Evolutionary conservation across 1,140 invertebrate species (phyloP).

Genomic region (Parasteatoda tepidariorum): DNA sequence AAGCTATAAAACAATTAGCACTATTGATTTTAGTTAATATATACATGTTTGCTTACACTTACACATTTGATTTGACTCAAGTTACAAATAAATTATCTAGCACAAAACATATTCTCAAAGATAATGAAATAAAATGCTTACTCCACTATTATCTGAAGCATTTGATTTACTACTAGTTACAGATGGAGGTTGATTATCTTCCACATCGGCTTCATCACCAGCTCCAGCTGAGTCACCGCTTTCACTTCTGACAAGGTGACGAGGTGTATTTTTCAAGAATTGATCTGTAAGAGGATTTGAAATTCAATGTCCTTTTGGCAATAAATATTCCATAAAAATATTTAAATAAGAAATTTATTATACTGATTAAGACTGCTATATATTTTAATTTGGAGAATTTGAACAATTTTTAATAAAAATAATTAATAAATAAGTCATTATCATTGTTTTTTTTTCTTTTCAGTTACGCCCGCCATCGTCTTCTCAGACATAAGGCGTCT

Average conservation of each 20-base stretch:
- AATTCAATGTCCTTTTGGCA: too few species aligned
- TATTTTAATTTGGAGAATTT: neutral
- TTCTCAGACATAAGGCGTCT: too few species aligned
- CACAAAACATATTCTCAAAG: neutral
- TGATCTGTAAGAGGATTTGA: constrained; percentile 76
- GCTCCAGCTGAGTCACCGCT: constrained; percentile 77
- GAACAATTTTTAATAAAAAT: too few species aligned
- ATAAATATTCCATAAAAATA: too few species aligned
- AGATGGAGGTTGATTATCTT: constrained; percentile 81
- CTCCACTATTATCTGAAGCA: constrained; percentile 82
- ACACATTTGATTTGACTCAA: neutral
- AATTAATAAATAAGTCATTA: too few species aligned
- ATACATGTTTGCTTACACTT: neutral
- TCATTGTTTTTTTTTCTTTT: too few species aligned
- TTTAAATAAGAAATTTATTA: too few species aligned
- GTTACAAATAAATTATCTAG: neutral
- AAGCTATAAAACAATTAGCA: neutral
- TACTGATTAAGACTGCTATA: constrained; percentile 77
- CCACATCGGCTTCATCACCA: constrained; percentile 72
- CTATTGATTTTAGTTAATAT: too few species aligned
- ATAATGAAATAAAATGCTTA: constrained; percentile 69
- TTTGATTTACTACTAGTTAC: constrained; percentile 86
- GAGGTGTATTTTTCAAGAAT: constrained; percentile 86
- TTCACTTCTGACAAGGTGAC: constrained; percentile 65
- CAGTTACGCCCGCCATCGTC: too few species aligned